phyloP scores from a whole-genome alignment of 2,888 invertebrate species.

The Eupithecia vulgata region DNA sequence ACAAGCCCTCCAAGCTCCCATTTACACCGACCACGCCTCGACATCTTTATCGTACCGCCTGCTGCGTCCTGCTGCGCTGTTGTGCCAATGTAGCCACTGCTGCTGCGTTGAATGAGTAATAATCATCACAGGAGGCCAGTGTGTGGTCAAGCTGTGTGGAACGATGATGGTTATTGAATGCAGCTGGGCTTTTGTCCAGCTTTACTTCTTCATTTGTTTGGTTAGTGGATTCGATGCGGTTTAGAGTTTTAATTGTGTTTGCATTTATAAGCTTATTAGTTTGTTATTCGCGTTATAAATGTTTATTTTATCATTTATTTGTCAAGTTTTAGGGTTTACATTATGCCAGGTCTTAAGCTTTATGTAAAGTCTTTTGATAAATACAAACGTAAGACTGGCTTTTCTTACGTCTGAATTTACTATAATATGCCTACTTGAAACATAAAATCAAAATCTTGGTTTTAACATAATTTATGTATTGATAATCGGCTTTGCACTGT shows the following conservation, averaged over 20 bases:
- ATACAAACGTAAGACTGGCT: too few relatives aligned
- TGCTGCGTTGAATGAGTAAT: constrained; percentile 1
- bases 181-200: constrained; percentile 20
- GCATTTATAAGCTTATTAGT: neutral
- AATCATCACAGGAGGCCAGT: constrained; percentile 11
- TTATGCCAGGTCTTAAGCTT: neutral
- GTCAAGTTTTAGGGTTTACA: neutral
- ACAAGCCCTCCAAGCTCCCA: constrained; percentile 43
- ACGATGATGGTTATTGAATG: constrained; percentile 31
- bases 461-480: too few relatives aligned
- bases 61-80: constrained; percentile 54
- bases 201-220: constrained; percentile 4
- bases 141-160: constrained; percentile 40
- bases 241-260: neutral
- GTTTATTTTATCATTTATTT: neutral
- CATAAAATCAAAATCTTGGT: too few relatives aligned
- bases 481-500: neutral
- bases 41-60: constrained; percentile 54
- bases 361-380: neutral
- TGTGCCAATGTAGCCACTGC: constrained; percentile 45
- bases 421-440: too few relatives aligned
- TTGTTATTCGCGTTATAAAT: neutral
- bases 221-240: constrained; percentile 1
- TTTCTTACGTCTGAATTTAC: neutral
- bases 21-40: constrained; percentile 41